A percentile compares a stretch with the other conserved stretches of the same genome.
Evolutionary conservation across 1,140 invertebrate species (phyloP).

Genomic region (Pararge aegeria): DNA sequence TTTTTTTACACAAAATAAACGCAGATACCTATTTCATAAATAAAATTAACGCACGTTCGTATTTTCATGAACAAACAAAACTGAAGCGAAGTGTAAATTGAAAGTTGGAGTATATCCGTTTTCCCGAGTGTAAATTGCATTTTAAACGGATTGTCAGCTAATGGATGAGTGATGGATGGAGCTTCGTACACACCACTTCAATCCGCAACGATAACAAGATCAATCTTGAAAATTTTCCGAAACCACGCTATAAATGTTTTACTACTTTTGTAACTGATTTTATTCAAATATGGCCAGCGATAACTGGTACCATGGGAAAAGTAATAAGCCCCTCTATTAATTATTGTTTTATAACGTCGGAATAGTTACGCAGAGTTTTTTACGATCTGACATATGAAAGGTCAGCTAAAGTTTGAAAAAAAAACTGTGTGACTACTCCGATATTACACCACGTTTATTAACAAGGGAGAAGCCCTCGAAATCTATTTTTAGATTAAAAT

Average conservation of each 20-base stretch:
- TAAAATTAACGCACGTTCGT: neutral
- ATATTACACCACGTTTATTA: too few species aligned
- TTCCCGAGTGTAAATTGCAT: slow-evolving; percentile 31
- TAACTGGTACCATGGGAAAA: too few species aligned
- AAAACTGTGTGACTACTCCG: too few species aligned
- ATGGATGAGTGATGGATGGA: slow-evolving; percentile 39
- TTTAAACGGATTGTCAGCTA: slow-evolving; percentile 38
- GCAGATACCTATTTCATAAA: neutral
- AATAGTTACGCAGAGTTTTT: too few species aligned
- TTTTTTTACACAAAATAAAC: neutral
- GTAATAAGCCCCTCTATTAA: too few species aligned
- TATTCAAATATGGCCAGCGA: too few species aligned
- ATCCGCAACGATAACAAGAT: slow-evolving; percentile 35
- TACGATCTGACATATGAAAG: too few species aligned
- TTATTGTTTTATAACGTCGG: too few species aligned
- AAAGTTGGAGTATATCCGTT: slow-evolving; percentile 25
- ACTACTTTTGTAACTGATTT: too few species aligned
- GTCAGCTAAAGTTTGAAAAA: too few species aligned
- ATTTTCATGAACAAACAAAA: slow-evolving; percentile 9
- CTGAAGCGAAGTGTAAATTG: slow-evolving; percentile 29
- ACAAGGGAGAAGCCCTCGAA: too few species aligned
- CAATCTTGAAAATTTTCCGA: slow-evolving; percentile 22
- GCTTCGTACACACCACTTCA: slow-evolving; percentile 33
- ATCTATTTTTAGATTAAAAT: too few species aligned
- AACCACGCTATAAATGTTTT: neutral